phyloP scores from a whole-genome alignment of 1,140 invertebrate species.

The Neodiprion lecontei region DNA sequence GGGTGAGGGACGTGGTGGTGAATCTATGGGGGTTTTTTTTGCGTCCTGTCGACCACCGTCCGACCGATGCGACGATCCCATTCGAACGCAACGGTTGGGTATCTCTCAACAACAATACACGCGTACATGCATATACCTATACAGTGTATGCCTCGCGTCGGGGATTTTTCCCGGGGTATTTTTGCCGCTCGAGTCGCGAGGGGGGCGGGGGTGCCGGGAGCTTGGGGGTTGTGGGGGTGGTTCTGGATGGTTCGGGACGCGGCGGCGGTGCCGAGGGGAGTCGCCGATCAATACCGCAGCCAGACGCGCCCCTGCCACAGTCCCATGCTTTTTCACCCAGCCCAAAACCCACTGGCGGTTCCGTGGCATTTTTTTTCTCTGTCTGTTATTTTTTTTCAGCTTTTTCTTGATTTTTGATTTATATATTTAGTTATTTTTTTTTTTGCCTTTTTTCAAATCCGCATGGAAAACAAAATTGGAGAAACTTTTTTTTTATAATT shows the following conservation, averaged over 20 bases:
- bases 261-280: not conserved
- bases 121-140: no score
- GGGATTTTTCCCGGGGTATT: constrained; percentile 37
- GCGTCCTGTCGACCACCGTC: not conserved
- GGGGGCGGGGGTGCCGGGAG: constrained; percentile 47
- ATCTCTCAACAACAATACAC: not conserved
- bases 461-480: not conserved
- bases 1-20: not conserved
- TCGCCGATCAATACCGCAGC: constrained; percentile 58
- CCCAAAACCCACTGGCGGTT: not conserved
- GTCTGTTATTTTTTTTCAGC: not conserved
- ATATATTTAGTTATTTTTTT: not conserved
- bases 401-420: not conserved
- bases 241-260: constrained; percentile 43
- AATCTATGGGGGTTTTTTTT: not conserved
- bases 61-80: not conserved
- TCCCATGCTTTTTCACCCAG: constrained; percentile 23
- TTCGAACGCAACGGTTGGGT: not conserved
- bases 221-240: constrained; percentile 44
- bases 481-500: no score
- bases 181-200: constrained; percentile 40
- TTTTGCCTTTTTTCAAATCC: not conserved
- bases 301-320: constrained; percentile 49
- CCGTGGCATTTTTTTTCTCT: not conserved
- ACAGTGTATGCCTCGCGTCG: not conserved